Base-by-base conservation (phyloP, 2,888 invertebrate species). In the Teleiodes luculella region DNA sequence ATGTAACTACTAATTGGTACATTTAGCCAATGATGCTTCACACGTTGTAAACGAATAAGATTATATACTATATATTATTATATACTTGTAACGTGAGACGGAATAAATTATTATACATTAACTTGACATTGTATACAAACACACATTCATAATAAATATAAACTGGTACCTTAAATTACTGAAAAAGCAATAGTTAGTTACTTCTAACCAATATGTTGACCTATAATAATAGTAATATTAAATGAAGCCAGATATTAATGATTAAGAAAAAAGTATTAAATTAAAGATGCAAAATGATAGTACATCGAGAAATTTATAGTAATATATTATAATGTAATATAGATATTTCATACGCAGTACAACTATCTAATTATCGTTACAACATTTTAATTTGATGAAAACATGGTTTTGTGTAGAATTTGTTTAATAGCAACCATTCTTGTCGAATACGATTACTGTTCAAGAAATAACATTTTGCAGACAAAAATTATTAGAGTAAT, bases 331-430 rank as follows among this genome's bases (percentile, higher is more conserved):
- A 54, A 6, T 3, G 3, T 60, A 37, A 55, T 50, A 53, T 11
- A 31, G 37, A 46, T 54, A 56, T 51, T 43, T 56, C 50, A 58
- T 63, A 57, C 46, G 66, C 67, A 70, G 75, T 78, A 76, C 74
- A 77, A 76, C 57, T 65, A 65, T 28, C 66, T 66, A 5, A n/a
- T 72, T 76, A 74, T 74, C 70, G 70, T 72, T 55, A 30, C 3
- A 33, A n/a, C 30, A 28, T 55, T 56, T 16, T 31, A 14, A 28
- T n/a, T 14, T 11, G 37, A 37, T 28, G 4, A 11, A 24, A 3
- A 3, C 20, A 43, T 28, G n/a, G 13, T 45, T 45, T 24, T 7
- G n/a, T 28, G 8, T 35, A 35, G 35, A n/a, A 18, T 41, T 11
- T 18, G 20, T 18, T 18, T 10, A 20, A 8, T 39, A 18, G n/a